These are phyloP conservation scores for Montipora capricornis DNA, from an alignment of 64 coral and sea anemone species.

Conservation along the genomic window DNA sequence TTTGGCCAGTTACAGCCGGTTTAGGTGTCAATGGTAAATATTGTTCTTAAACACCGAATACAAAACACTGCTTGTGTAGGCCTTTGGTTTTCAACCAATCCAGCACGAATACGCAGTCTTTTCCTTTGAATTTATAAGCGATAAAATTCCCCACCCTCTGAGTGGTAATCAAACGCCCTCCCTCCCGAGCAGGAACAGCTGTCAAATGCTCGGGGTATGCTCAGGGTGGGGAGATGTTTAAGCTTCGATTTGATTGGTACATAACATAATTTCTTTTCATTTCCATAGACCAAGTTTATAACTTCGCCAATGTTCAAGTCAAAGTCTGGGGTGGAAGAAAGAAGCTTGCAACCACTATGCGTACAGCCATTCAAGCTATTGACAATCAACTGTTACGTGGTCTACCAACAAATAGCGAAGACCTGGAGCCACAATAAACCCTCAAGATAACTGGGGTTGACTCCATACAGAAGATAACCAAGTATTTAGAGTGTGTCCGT, in stretches of 20 bases:
- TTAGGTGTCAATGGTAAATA: no score
- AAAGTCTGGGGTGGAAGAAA: conserved; percentile 77
- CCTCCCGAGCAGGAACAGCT: conserved; percentile 33
- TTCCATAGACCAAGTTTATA: conserved; percentile 77
- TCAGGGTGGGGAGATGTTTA: not conserved
- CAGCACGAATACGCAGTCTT: no score
- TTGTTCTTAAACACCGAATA: no score
- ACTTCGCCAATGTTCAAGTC: conserved; percentile 69
- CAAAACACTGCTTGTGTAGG: conserved; percentile 29
- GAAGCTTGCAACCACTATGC: conserved; percentile 75
- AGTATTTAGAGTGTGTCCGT: conserved; percentile 71
- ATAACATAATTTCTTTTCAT: conserved; percentile 51
- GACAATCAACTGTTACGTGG: conserved; percentile 72
- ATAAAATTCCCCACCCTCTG: conserved; percentile 37
- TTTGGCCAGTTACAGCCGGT: no score
- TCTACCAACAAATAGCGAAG: conserved; percentile 69
- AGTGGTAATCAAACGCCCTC: conserved; percentile 48
- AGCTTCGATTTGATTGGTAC: no score
- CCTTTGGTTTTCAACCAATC: no score
- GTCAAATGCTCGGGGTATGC: conserved; percentile 35
- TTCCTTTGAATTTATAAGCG: not conserved
- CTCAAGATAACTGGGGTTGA: conserved; percentile 82
- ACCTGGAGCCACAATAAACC: conserved; percentile 72
- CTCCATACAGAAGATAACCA: conserved; percentile 79
- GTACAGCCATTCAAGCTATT: conserved; percentile 69